A percentile compares a stretch with the other conserved stretches of the same genome.
Conservation (phyloP, 1,140 invertebrate genomes). For the Drosophila bipectinata region DNA sequence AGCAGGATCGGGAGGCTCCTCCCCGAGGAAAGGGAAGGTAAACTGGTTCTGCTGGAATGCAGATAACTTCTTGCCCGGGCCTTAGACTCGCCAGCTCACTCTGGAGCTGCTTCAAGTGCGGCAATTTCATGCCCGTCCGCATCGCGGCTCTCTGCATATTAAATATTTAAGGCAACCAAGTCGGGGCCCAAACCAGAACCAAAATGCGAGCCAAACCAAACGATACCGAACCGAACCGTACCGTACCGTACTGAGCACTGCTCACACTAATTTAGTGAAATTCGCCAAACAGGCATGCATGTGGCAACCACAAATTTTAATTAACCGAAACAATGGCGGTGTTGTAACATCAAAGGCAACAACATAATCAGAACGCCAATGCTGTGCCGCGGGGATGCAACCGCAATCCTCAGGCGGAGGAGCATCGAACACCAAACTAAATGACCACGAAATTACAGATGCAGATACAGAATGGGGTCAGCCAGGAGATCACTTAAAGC, state of each 20-base stretch:
- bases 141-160: constrained; percentile 66
- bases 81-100: background rate
- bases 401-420: constrained; percentile 49
- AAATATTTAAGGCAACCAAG: constrained; percentile 69
- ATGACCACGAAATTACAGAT: constrained; percentile 68
- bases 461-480: constrained; percentile 4
- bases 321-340: constrained; percentile 79
- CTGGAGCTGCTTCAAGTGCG: constrained; percentile 48
- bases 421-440: constrained; percentile 41
- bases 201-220: constrained; percentile 18
- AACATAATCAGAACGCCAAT: constrained; percentile 58
- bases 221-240: constrained; percentile 12
- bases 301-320: constrained; percentile 77
- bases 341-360: constrained; percentile 65
- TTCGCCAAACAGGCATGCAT: constrained; percentile 31
- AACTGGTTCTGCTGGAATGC: constrained; percentile 70
- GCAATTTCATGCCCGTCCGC: constrained; percentile 60
- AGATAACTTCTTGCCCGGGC: constrained; percentile 61
- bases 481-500: constrained; percentile 5
- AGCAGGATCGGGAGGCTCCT: constrained; percentile 4
- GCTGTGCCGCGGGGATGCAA: constrained; percentile 32
- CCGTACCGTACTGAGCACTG: constrained; percentile 1
- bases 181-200: constrained; percentile 13
- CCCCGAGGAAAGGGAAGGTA: constrained; percentile 10
- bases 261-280: constrained; percentile 69